A percentile compares a stretch with the other conserved stretches of the same genome.
These are phyloP conservation scores for Propithecus coquereli DNA, from an alignment of 2,113 vertebrate species.

Conservation along the genomic window DNA sequence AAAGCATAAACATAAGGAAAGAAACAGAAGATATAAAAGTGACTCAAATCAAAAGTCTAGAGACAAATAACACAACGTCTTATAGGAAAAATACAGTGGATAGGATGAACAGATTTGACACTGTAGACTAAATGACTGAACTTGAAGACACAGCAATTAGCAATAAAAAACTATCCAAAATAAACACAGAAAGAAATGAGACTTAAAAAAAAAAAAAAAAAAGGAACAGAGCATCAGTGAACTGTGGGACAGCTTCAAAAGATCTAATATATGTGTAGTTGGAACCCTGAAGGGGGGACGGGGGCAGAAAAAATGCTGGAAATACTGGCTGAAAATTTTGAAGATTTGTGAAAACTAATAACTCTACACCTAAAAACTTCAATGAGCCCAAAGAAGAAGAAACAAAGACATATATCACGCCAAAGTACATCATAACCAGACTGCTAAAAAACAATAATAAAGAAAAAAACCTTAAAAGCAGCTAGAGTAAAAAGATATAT, in stretches of 20 bases:
- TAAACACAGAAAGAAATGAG: not conserved
- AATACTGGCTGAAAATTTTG: not conserved
- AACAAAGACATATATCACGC: not conserved
- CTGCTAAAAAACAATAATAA: not conserved
- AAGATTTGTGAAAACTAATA: not conserved
- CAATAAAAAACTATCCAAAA: not conserved
- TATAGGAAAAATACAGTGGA: not conserved
- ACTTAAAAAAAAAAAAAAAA: not conserved
- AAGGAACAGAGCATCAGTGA: not conserved
- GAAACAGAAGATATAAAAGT: not conserved
- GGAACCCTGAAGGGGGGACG: not conserved
- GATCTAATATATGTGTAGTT: not conserved
- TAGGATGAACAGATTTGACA: not conserved
- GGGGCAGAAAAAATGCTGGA: not conserved
- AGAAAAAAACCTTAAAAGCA: not conserved
- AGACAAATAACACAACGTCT: not conserved
- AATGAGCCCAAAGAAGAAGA: not conserved
- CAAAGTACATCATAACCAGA: not conserved
- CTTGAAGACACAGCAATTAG: not conserved
- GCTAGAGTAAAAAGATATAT: not conserved
- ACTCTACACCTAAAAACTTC: not conserved
- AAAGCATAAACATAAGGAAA: not conserved
- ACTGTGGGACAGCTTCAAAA: not conserved
- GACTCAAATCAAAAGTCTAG: not conserved
- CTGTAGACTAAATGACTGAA: not conserved